phyloP scores from a whole-genome alignment of 2,888 invertebrate genomes.

The Dendrolimus pini region DNA sequence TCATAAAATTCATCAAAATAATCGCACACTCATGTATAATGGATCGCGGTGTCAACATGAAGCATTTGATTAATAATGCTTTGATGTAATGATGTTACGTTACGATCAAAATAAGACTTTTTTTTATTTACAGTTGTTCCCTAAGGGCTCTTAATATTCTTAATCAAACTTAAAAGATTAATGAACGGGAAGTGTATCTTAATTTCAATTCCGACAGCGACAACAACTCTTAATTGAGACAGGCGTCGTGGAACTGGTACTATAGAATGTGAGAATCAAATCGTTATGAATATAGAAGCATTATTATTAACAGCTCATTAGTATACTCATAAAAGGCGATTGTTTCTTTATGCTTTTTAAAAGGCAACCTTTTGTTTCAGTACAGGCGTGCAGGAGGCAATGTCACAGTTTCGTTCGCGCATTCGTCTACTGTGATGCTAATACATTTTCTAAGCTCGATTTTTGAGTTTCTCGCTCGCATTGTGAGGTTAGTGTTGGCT shows the following conservation, averaged over 20 bases:
- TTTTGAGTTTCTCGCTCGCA: conserved; percentile 49
- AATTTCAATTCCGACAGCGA: conserved; percentile 10
- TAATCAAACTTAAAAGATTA: conserved; percentile 9
- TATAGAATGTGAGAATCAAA: neutral
- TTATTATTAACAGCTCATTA: conserved; percentile 37
- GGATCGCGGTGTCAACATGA: conserved; percentile 62
- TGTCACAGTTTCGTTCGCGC: conserved; percentile 45
- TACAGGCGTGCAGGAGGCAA: conserved; percentile 46
- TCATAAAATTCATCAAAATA: conserved; percentile 72
- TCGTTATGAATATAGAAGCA: conserved; percentile 27
- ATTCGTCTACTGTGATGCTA: conserved; percentile 50
- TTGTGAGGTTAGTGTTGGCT: conserved; percentile 43
- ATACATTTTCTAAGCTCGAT: conserved; percentile 59
- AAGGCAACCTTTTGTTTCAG: conserved; percentile 42
- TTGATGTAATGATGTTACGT: neutral
- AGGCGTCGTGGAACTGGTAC: neutral
- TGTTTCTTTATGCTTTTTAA: conserved; percentile 61
- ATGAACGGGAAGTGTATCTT: conserved; percentile 8
- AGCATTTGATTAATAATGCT: conserved; percentile 37
- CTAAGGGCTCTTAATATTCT: neutral
- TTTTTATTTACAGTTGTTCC: neutral
- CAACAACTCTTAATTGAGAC: neutral
- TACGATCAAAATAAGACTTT: neutral
- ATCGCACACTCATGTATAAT: conserved; percentile 67
- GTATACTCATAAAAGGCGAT: conserved; percentile 58